Percentiles rank a stretch among this genome's conserved stretches.
Conservation (phyloP, 2,888 invertebrate species). For the Imbricaverruca yamaguchii region DNA sequence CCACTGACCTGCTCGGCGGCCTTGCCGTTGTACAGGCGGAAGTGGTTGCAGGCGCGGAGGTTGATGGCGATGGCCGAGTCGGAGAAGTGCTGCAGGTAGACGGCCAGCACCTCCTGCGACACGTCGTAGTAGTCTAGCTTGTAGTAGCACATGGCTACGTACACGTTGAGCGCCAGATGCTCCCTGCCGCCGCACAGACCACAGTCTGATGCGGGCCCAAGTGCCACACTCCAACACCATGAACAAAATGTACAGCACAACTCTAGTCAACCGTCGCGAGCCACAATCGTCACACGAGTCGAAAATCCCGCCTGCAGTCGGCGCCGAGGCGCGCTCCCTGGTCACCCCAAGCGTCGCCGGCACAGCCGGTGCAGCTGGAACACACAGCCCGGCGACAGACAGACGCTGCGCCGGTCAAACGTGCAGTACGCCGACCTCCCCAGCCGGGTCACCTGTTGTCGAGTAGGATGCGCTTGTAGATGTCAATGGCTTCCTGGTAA, state of each 20-base stretch:
- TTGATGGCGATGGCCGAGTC: constrained; percentile 94
- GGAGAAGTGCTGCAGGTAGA: constrained; percentile 82
- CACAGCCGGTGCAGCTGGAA: too few species aligned
- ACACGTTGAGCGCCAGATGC: constrained; percentile 88
- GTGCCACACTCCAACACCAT: too few species aligned
- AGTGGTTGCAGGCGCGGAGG: constrained; percentile 77
- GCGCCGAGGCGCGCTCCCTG: too few species aligned
- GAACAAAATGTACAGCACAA: too few species aligned
- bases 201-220: too few species aligned
- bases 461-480: constrained; percentile 85
- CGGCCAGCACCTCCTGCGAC: constrained; percentile 90
- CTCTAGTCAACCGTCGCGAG: too few species aligned
- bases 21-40: constrained; percentile 82
- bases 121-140: constrained; percentile 98
- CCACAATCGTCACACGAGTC: too few species aligned
- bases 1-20: constrained; percentile 63
- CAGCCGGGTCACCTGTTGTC: constrained; percentile 66
- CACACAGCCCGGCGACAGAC: too few species aligned
- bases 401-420: too few species aligned
- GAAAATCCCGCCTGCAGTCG: too few species aligned
- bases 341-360: too few species aligned
- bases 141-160: constrained; percentile 95
- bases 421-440: too few species aligned
- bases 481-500: constrained; percentile 97
- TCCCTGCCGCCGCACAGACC: constrained; percentile 51